Conservation (phyloP, 2,888 invertebrate genomes). For the Cantharis flavilabris region DNA sequence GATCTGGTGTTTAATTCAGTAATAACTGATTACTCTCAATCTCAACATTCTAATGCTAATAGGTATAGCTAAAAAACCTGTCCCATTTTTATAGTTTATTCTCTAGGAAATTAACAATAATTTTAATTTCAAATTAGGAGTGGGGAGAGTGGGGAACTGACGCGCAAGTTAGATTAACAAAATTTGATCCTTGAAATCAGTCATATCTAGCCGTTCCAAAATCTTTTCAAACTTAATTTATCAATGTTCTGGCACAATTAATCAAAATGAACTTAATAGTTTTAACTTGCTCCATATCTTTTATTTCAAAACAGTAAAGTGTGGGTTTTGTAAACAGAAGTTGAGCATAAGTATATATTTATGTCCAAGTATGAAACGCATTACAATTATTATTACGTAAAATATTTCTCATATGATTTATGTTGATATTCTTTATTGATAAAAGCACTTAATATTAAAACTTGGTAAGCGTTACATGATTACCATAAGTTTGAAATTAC, state of each 20-base stretch:
- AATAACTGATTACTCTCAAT: no score
- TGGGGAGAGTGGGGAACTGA: no score
- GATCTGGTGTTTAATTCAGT: no score
- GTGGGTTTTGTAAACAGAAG: background rate
- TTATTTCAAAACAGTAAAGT: background rate
- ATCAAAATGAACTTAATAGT: background rate
- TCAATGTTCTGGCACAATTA: background rate
- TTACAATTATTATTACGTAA: slow-evolving; percentile 19
- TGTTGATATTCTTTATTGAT: slow-evolving; percentile 10
- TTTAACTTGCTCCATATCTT: background rate
- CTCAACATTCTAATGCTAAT: no score
- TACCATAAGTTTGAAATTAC: background rate
- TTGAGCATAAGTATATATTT: background rate
- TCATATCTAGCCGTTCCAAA: background rate
- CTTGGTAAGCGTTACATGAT: background rate
- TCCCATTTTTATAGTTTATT: background rate
- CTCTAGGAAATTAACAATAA: no score
- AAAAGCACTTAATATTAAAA: slow-evolving; percentile 8
- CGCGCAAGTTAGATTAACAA: no score
- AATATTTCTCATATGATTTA: slow-evolving; percentile 7
- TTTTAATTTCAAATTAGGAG: no score
- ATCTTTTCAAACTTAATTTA: background rate
- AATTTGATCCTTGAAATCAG: background rate
- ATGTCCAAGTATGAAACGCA: background rate
- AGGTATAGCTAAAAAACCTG: background rate